A percentile compares a stretch with the other conserved stretches of the same genome.
phyloP scores from a whole-genome alignment of 2,113 vertebrate species.

The Sphaerodactylus townsendi region DNA sequence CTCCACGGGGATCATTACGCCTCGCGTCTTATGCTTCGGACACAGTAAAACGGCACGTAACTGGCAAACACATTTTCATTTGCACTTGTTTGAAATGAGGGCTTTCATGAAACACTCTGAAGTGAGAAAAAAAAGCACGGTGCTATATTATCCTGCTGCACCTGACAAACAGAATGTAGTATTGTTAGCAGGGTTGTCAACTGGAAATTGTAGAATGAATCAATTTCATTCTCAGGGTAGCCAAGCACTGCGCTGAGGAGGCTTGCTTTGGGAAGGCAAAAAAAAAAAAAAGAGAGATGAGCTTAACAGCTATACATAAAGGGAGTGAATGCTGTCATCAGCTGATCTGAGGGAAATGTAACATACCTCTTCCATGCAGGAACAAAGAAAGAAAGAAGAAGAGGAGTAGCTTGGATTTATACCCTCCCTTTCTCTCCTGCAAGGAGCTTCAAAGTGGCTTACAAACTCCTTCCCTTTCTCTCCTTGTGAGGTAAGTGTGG shows the following conservation, averaged over 20 bases:
- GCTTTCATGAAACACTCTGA: not conserved
- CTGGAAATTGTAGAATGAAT: not conserved
- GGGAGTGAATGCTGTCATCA: not conserved
- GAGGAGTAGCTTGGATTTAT: no score
- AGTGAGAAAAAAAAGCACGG: not conserved
- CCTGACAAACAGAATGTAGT: not conserved
- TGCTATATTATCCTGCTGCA: not conserved
- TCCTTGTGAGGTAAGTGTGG: no score
- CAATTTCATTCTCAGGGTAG: not conserved
- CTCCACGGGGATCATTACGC: conserved; percentile 21
- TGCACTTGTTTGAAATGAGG: not conserved
- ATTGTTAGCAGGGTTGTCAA: not conserved
- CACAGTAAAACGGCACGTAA: not conserved
- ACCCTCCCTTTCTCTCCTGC: no score
- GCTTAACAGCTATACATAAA: not conserved
- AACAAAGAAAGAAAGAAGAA: no score
- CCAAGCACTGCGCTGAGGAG: not conserved
- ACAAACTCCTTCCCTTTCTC: no score
- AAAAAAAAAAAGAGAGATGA: no score
- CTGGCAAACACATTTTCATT: not conserved
- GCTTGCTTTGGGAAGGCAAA: conserved; percentile 9
- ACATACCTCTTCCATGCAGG: not conserved
- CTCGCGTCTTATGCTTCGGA: not conserved
- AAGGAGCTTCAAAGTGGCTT: no score
- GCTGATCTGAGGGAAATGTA: not conserved